phyloP scores from a whole-genome alignment of 2,113 vertebrate genomes.

The Scolopax mira region DNA sequence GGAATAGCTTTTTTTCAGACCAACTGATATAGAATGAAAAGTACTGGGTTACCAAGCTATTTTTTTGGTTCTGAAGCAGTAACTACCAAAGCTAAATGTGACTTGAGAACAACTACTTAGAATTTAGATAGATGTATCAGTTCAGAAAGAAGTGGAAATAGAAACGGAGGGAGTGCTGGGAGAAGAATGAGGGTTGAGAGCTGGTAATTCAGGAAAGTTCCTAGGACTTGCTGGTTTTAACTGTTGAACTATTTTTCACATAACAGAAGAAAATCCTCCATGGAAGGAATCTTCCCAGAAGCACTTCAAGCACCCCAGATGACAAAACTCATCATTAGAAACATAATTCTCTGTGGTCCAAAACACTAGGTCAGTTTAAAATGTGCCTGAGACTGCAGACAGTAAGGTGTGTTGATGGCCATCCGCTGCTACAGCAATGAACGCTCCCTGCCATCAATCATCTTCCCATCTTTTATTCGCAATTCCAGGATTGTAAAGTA shows the following conservation, averaged over 20 bases:
- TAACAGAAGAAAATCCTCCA: neutral
- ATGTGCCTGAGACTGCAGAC: neutral
- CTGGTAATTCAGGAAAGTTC: neutral
- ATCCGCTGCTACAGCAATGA: neutral
- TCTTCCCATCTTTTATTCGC: neutral
- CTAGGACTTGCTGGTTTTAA: neutral
- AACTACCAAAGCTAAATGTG: neutral
- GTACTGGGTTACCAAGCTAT: neutral
- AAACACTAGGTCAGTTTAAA: neutral
- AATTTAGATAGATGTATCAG: neutral
- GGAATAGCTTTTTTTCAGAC: neutral
- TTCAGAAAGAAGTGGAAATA: neutral
- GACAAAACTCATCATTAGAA: slow-evolving; percentile 46
- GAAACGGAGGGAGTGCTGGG: neutral
- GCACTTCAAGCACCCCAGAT: slow-evolving; percentile 29
- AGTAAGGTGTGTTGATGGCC: neutral
- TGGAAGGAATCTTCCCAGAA: slow-evolving; percentile 42
- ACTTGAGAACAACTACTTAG: neutral
- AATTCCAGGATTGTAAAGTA: neutral
- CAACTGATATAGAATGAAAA: neutral
- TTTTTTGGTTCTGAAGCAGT: neutral
- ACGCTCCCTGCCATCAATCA: neutral
- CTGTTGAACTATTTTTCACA: neutral
- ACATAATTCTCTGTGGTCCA: neutral
- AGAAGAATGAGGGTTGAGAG: neutral